Evolutionary conservation across 1,140 invertebrate species (phyloP).

Genomic region (Apis cerana): DNA sequence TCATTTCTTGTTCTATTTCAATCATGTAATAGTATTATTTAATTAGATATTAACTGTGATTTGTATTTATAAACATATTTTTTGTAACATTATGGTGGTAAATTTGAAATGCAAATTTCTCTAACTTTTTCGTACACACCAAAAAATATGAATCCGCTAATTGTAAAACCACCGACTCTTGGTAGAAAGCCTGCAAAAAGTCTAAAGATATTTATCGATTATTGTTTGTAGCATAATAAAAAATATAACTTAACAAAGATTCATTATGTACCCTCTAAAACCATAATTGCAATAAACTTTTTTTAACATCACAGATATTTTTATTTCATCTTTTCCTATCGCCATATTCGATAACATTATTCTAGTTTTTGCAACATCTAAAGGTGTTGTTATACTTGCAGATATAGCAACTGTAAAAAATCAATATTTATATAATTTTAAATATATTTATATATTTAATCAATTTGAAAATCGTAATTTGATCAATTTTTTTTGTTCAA

Average conservation of each 20-base stretch:
- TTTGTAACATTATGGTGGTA: constrained; percentile 9
- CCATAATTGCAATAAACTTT: constrained; percentile 86
- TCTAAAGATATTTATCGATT: constrained; percentile 80
- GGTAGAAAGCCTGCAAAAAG: constrained; percentile 95
- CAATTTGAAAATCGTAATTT: too few species aligned
- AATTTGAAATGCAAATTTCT: constrained; percentile 51
- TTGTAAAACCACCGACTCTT: constrained; percentile 91
- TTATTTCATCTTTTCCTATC: constrained; percentile 70
- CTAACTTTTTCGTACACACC: constrained; percentile 92
- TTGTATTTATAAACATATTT: not conserved
- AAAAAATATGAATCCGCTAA: constrained; percentile 97
- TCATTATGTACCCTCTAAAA: constrained; percentile 83
- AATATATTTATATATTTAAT: not conserved
- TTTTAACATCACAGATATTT: constrained; percentile 78
- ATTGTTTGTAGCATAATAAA: not conserved
- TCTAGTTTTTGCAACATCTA: constrained; percentile 97
- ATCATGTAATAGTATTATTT: not conserved
- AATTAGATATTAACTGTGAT: not conserved
- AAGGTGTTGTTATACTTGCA: constrained; percentile 93
- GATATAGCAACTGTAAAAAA: constrained; percentile 86
- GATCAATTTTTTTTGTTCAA: not conserved
- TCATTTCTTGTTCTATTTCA: not conserved
- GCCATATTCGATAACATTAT: constrained; percentile 89
- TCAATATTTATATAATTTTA: not conserved
- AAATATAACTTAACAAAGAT: not conserved